Evolutionary conservation across 2,113 vertebrate genomes (phyloP).

Genomic region (Indicator maculatus): DNA sequence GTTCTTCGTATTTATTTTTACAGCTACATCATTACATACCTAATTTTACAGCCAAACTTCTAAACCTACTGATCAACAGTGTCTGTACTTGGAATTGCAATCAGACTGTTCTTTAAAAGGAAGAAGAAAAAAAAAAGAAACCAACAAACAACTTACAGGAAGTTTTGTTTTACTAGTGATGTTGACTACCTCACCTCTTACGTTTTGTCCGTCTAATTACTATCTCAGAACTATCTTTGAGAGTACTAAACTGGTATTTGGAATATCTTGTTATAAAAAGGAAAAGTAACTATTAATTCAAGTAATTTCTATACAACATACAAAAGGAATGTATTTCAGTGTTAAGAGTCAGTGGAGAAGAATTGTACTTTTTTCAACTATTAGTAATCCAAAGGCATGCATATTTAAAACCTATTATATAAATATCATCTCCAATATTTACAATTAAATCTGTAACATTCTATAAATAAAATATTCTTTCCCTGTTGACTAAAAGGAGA

Average conservation of each 20-base stretch:
- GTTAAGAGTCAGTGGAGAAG: neutral
- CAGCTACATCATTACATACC: neutral
- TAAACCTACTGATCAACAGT: neutral
- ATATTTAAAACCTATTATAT: neutral
- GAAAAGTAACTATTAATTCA: neutral
- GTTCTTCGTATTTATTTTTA: neutral
- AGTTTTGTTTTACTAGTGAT: neutral
- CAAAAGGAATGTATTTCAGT: neutral
- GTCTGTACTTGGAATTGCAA: neutral
- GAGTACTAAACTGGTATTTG: neutral
- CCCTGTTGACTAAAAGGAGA: neutral
- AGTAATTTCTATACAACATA: neutral
- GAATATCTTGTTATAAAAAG: fast-evolving
- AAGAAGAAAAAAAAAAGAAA: neutral
- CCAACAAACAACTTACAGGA: neutral
- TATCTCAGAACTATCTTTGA: neutral
- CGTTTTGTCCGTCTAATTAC: neutral
- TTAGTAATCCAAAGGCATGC: neutral
- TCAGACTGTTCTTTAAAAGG: neutral
- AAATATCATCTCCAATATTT: neutral
- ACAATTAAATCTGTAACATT: neutral
- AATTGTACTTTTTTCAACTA: neutral
- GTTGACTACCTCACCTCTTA: neutral
- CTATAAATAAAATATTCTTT: neutral
- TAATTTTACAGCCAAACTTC: neutral